phyloP scores from a whole-genome alignment of 1,140 invertebrate genomes.

The Ectropis grisescens region DNA sequence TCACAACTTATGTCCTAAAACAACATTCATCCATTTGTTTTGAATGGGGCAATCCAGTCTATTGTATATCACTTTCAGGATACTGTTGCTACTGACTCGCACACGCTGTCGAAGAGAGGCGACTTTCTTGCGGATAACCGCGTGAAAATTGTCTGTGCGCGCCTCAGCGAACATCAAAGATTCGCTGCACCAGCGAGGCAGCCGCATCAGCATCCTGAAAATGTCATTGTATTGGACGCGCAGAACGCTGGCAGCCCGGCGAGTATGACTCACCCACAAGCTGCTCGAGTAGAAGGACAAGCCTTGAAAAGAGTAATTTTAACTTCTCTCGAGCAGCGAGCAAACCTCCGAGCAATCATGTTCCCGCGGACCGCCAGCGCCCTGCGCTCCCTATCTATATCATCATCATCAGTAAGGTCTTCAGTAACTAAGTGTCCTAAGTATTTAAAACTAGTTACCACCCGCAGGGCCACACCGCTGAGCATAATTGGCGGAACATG shows the following conservation, averaged over 20 bases:
- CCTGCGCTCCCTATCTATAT: neutral
- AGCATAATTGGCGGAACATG: too few relatives aligned
- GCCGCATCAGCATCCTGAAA: conserved; percentile 1
- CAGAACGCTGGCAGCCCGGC: neutral
- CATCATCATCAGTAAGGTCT: neutral
- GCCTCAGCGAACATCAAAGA: neutral
- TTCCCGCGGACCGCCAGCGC: neutral
- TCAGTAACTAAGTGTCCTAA: too few relatives aligned
- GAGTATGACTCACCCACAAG: too few relatives aligned
- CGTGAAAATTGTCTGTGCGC: neutral
- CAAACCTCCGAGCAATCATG: neutral
- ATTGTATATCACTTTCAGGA: neutral
- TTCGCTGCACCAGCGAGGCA: neutral
- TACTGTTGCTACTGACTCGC: neutral
- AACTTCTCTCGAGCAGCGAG: neutral
- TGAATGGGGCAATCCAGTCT: neutral
- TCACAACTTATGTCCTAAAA: too few relatives aligned
- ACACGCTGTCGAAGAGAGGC: neutral
- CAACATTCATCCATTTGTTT: too few relatives aligned
- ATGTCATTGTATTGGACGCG: conserved; percentile 1
- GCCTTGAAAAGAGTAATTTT: neutral
- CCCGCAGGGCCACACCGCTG: too few relatives aligned
- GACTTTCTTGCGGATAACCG: neutral
- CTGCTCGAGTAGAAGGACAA: neutral
- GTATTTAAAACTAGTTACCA: too few relatives aligned